These are phyloP conservation scores for Laterallus jamaicensis DNA, from an alignment of 2,113 vertebrate genomes.

Conservation along the genomic window DNA sequence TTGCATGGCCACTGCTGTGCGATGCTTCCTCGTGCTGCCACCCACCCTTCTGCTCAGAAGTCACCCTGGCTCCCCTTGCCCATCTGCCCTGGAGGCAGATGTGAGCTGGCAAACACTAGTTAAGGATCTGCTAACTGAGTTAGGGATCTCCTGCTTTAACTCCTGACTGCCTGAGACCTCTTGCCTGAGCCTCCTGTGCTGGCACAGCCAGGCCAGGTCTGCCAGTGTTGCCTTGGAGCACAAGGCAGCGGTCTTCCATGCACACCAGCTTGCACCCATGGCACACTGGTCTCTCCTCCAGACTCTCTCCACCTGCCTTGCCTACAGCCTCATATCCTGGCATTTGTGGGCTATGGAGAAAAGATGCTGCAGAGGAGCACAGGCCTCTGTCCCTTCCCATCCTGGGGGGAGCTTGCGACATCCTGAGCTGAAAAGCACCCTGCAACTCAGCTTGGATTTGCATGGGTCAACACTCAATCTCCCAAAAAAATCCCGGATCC, in stretches of 20 bases:
- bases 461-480: not conserved
- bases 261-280: rapidly evolving
- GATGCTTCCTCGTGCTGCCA: not conserved
- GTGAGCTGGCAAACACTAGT: not conserved
- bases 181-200: rapidly evolving
- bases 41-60: not conserved
- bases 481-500: not conserved
- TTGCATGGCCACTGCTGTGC: not conserved
- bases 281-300: not conserved
- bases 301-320: not conserved
- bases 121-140: not conserved
- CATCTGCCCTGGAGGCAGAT: not conserved
- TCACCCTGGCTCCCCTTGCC: not conserved
- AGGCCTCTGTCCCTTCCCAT: not conserved
- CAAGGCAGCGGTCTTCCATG: not conserved
- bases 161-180: not conserved
- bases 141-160: not conserved
- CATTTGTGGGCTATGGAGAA: not conserved
- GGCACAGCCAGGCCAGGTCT: not conserved
- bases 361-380: not conserved
- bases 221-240: not conserved
- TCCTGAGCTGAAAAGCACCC: not conserved
- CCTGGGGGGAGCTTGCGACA: not conserved
- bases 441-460: not conserved
- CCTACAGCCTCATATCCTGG: not conserved